phyloP scores from a whole-genome alignment of 2,113 vertebrate genomes.

The Tyrannus savana region DNA sequence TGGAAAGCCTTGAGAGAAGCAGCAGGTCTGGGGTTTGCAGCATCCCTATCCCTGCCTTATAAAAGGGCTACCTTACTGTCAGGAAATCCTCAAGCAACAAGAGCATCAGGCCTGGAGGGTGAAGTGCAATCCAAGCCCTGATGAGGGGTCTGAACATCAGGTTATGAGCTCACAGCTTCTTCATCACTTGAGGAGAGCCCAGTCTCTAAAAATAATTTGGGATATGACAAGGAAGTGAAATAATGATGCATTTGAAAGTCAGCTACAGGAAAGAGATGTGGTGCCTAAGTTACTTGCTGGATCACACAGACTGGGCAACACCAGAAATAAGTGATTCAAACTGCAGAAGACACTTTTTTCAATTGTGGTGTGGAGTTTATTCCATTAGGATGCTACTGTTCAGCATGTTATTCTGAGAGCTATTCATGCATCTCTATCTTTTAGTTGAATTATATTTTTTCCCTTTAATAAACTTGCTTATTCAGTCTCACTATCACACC shows the following conservation, averaged over 20 bases:
- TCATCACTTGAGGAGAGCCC: rapidly evolving
- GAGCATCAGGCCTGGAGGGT: background rate
- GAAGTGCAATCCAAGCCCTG: background rate
- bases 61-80: background rate
- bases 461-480: conserved; percentile 49
- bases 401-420: background rate
- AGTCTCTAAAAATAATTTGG: background rate
- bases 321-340: background rate
- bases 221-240: background rate
- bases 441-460: conserved; percentile 11
- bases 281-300: background rate
- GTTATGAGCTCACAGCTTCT: background rate
- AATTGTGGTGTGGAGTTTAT: background rate
- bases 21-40: background rate
- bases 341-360: background rate
- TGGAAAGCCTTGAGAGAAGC: background rate
- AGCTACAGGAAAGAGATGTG: background rate
- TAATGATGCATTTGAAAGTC: background rate
- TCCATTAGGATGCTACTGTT: background rate
- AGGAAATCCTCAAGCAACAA: background rate
- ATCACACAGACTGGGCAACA: background rate
- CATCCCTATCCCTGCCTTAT: background rate
- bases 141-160: background rate
- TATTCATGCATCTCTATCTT: background rate
- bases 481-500: conserved; percentile 27